phyloP scores from a whole-genome alignment of 2,797 vertebrate species.

The Rhinoraja longicauda region DNA sequence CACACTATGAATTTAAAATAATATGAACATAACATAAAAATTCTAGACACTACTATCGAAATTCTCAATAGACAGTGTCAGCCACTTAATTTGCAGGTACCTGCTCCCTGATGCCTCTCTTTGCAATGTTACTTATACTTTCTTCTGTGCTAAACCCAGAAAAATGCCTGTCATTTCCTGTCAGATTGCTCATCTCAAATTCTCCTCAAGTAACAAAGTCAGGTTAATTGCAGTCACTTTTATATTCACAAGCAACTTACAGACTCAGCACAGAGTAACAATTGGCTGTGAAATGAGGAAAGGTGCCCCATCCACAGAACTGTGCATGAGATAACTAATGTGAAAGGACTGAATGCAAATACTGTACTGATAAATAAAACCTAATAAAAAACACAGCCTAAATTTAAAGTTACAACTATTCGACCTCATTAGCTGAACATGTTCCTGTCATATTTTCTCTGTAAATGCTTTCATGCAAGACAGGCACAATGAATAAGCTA shows the following conservation, averaged over 20 bases:
- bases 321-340: conserved; percentile 78
- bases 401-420: conserved; percentile 82
- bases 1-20: conserved; percentile 80
- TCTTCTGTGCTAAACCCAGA: conserved; percentile 93
- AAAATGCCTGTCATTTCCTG: conserved; percentile 97
- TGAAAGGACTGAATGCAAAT: conserved; percentile 81
- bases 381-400: conserved; percentile 81
- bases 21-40: conserved; percentile 81
- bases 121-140: conserved; percentile 87
- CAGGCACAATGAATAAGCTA: conserved; percentile 74
- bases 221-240: conserved; percentile 99
- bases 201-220: conserved; percentile 98
- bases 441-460: conserved; percentile 81
- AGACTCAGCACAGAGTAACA: conserved; percentile 78
- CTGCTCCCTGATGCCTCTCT: conserved; percentile 79
- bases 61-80: conserved; percentile 80
- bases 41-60: conserved; percentile 78
- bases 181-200: conserved; percentile 93
- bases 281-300: conserved; percentile 76
- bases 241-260: conserved; percentile 93
- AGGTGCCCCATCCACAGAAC: conserved; percentile 69
- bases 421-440: conserved; percentile 83
- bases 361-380: conserved; percentile 82
- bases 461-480: conserved; percentile 77
- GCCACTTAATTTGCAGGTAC: conserved; percentile 78